A percentile compares a stretch with the other conserved stretches of the same genome.
phyloP scores from a whole-genome alignment of 2,797 vertebrate genomes.

The Leptoclinus maculatus region DNA sequence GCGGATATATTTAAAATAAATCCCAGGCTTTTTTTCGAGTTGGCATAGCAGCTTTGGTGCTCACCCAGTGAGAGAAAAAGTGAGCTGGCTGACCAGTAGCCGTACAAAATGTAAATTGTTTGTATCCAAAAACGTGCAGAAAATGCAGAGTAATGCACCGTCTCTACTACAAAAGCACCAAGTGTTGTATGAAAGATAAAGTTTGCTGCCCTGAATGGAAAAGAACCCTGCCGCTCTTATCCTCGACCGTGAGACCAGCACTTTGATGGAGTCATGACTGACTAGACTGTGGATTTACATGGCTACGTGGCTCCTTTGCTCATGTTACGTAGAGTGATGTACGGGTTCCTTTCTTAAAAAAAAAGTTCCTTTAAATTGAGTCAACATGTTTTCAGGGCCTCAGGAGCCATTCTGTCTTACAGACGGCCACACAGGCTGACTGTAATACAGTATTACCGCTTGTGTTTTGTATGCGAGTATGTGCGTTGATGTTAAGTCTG shows the following conservation, averaged over 20 bases:
- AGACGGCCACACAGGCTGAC: neutral
- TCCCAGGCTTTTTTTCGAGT: neutral
- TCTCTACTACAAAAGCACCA: conserved; percentile 22
- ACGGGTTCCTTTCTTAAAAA: neutral
- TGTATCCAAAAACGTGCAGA: conserved; percentile 38
- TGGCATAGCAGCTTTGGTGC: conserved; percentile 18
- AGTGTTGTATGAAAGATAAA: conserved; percentile 9
- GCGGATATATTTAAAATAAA: neutral
- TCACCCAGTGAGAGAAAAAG: conserved; percentile 9
- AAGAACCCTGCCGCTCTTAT: conserved; percentile 10
- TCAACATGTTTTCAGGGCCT: conserved; percentile 4
- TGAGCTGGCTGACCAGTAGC: neutral
- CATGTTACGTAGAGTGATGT: neutral
- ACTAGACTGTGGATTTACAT: conserved; percentile 2
- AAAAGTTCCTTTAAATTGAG: neutral
- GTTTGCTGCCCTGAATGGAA: conserved; percentile 18
- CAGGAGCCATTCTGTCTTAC: neutral
- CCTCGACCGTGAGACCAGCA: conserved; percentile 36
- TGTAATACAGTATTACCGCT: neutral
- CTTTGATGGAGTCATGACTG: neutral
- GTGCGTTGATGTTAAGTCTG: neutral
- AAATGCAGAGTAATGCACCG: conserved; percentile 22
- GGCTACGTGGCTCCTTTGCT: conserved; percentile 5
- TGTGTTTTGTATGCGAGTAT: neutral
- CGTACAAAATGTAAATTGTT: conserved; percentile 9